These are phyloP conservation scores for Octonoba sinensis DNA, from an alignment of 2,888 invertebrate species.

Conservation along the genomic window DNA sequence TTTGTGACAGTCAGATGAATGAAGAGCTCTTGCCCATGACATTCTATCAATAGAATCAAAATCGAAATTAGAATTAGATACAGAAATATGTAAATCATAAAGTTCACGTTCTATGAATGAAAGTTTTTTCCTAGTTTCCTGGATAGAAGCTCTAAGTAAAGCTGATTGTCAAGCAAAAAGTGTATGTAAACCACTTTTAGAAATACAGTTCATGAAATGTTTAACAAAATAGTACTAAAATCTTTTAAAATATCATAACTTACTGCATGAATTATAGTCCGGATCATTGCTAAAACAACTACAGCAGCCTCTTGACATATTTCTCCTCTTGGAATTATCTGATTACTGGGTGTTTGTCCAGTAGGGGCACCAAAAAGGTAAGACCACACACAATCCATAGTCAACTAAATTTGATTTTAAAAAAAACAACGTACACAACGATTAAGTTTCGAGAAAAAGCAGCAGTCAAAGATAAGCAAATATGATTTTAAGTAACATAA, in stretches of 20 bases:
- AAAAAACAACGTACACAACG: constrained; percentile 14
- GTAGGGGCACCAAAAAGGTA: constrained; percentile 87
- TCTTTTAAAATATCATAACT: constrained; percentile 49
- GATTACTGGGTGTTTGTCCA: constrained; percentile 71
- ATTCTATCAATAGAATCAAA: too few relatives aligned
- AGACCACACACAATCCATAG: constrained; percentile 89
- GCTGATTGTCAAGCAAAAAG: too few relatives aligned
- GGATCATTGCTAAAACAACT: constrained; percentile 86
- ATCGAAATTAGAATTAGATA: too few relatives aligned
- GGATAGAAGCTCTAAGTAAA: too few relatives aligned
- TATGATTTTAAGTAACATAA: not conserved
- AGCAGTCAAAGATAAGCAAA: not conserved
- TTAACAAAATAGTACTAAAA: not conserved
- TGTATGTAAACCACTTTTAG: too few relatives aligned
- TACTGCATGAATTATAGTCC: constrained; percentile 80
- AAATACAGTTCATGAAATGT: too few relatives aligned
- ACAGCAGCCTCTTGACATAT: constrained; percentile 93
- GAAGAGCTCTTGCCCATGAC: too few relatives aligned
- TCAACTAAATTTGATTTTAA: constrained; percentile 72
- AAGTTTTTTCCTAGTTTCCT: too few relatives aligned
- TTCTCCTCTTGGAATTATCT: constrained; percentile 70
- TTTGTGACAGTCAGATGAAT: too few relatives aligned
- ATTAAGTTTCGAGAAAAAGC: not conserved
- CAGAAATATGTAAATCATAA: too few relatives aligned
- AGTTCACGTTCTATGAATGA: too few relatives aligned